Percentiles rank a stretch among this genome's conserved stretches.
phyloP scores from a whole-genome alignment of 2,888 invertebrate genomes.

The Leptinotarsa tumamoca region DNA sequence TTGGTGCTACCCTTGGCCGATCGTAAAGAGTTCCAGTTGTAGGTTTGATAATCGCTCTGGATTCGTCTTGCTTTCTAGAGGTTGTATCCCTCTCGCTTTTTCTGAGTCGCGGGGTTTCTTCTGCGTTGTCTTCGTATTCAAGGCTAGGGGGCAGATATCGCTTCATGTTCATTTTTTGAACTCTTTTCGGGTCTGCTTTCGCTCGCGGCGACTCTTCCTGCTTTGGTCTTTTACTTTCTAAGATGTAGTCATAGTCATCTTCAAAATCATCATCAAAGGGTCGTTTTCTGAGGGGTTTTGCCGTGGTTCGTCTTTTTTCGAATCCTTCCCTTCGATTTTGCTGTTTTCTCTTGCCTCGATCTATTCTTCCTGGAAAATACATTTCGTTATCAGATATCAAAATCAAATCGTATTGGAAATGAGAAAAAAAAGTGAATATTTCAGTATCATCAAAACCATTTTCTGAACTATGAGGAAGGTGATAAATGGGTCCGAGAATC shows the following conservation, averaged over 20 bases:
- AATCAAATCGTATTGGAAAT: too few relatives aligned
- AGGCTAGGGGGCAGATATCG: background rate
- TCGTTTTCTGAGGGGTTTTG: conserved; percentile 5
- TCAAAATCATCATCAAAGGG: conserved; percentile 27
- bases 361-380: background rate
- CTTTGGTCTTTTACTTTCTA: background rate
- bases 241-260: conserved; percentile 29
- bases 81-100: conserved; percentile 48
- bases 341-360: background rate
- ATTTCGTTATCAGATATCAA: background rate
- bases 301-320: conserved; percentile 11
- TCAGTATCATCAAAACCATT: too few relatives aligned
- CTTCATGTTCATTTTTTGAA: conserved; percentile 8
- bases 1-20: conserved; percentile 81
- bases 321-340: background rate
- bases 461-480: too few relatives aligned
- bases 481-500: too few relatives aligned
- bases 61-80: conserved; percentile 29
- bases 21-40: conserved; percentile 76
- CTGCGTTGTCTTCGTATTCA: conserved; percentile 63
- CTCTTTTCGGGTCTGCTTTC: background rate
- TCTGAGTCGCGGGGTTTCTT: conserved; percentile 40
- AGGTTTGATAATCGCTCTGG: conserved; percentile 73
- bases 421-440: too few relatives aligned
- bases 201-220: conserved; percentile 55